phyloP scores from a whole-genome alignment of 2,888 invertebrate species.

The Chrysolina oricalcia region DNA sequence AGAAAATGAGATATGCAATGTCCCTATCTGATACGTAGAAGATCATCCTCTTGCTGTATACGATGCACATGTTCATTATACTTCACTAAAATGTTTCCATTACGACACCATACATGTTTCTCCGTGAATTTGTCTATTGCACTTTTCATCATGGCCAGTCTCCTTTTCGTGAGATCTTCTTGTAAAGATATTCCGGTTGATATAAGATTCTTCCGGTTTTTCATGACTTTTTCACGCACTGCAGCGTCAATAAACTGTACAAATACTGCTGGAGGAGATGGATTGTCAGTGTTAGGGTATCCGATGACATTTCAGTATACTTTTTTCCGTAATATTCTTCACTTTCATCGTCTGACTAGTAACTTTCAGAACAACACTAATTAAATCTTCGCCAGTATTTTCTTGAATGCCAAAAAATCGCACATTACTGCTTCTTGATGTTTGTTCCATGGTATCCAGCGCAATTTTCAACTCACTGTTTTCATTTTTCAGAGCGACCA shows the following conservation, averaged over 20 bases:
- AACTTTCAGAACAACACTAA: constrained; percentile 3
- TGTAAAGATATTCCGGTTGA: constrained; percentile 3
- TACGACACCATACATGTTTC: constrained; percentile 6
- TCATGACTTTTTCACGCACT: constrained; percentile 11
- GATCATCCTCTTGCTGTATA: no score
- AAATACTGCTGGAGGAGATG: neutral
- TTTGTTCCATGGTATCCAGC: constrained; percentile 11
- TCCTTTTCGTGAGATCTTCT: neutral
- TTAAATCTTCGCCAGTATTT: constrained; percentile 9
- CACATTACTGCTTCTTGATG: constrained; percentile 10
- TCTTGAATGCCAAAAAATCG: constrained; percentile 4
- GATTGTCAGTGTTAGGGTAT: constrained; percentile 1
- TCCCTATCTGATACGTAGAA: no score
- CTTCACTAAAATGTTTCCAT: neutral
- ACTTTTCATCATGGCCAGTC: constrained; percentile 5
- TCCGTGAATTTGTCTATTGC: neutral
- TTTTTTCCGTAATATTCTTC: neutral
- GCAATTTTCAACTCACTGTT: constrained; percentile 19
- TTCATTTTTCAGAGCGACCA: neutral
- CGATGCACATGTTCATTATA: constrained; percentile 8
- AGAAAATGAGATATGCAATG: no score
- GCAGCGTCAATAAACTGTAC: neutral
- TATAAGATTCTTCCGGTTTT: neutral
- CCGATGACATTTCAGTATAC: constrained; percentile 17
- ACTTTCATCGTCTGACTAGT: constrained; percentile 15